These are phyloP conservation scores for Lytechinus pictus DNA, from an alignment of 35 echinoderm and acorn worm species.

Conservation along the genomic window DNA sequence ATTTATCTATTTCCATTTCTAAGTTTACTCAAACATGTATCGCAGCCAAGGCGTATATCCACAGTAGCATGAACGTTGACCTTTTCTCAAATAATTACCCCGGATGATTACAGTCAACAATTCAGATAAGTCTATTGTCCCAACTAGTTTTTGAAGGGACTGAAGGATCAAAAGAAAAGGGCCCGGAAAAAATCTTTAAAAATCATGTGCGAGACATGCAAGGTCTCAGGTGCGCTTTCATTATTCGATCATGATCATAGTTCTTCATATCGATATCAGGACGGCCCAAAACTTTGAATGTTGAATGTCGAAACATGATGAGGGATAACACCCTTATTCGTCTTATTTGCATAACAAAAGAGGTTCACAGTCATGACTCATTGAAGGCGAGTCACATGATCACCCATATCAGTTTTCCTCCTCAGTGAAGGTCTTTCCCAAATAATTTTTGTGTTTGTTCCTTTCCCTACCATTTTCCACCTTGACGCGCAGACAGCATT, in stretches of 20 bases:
- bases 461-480: neutral
- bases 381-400: neutral
- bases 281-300: neutral
- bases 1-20: no score
- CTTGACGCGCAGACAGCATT: neutral
- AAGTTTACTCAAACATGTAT: no score
- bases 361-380: slow-evolving; percentile 26
- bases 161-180: no score
- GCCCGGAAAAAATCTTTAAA: no score
- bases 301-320: neutral
- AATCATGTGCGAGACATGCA: no score
- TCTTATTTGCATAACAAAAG: slow-evolving; percentile 30
- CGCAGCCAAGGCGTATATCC: no score
- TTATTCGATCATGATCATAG: neutral
- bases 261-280: neutral
- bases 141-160: no score
- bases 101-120: no score
- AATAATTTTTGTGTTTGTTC: neutral
- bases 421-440: neutral
- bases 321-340: neutral
- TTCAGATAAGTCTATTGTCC: no score
- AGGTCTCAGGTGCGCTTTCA: neutral
- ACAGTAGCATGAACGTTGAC: no score
- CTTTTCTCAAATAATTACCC: no score
- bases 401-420: slow-evolving; percentile 13